A percentile compares a stretch with the other conserved stretches of the same genome.
These are phyloP conservation scores for Rutilus rutilus DNA, from an alignment of 2,113 vertebrate species.

Conservation along the genomic window DNA sequence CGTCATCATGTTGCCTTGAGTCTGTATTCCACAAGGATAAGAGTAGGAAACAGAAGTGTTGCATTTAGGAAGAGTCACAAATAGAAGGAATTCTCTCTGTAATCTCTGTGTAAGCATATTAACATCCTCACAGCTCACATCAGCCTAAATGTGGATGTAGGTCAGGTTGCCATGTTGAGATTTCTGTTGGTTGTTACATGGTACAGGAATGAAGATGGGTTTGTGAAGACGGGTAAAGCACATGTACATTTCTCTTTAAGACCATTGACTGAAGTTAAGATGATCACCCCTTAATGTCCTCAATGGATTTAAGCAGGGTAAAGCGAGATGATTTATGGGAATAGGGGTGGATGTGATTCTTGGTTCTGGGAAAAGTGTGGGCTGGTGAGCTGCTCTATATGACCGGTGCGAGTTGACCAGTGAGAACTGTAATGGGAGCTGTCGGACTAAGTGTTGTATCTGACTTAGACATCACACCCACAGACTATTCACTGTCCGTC, in stretches of 20 bases:
- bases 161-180: constrained; percentile 25
- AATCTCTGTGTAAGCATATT: constrained; percentile 38
- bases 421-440: constrained; percentile 35
- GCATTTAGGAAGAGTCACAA: constrained; percentile 9
- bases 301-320: neutral
- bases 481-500: neutral
- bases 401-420: constrained; percentile 5
- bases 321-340: neutral
- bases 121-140: constrained; percentile 15
- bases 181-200: neutral
- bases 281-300: neutral
- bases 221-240: neutral
- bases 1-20: neutral
- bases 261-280: constrained; percentile 5
- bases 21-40: neutral
- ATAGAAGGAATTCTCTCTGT: constrained; percentile 20
- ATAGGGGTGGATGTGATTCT: neutral
- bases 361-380: constrained; percentile 53
- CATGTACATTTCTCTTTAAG: neutral
- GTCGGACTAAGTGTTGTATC: neutral
- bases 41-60: constrained; percentile 29
- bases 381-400: constrained; percentile 21
- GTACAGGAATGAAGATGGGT: neutral
- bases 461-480: constrained; percentile 26
- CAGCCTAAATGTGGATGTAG: constrained; percentile 37